Evolutionary conservation across 2,797 vertebrate genomes (phyloP).

Genomic region (Distichodus sexfasciatus): DNA sequence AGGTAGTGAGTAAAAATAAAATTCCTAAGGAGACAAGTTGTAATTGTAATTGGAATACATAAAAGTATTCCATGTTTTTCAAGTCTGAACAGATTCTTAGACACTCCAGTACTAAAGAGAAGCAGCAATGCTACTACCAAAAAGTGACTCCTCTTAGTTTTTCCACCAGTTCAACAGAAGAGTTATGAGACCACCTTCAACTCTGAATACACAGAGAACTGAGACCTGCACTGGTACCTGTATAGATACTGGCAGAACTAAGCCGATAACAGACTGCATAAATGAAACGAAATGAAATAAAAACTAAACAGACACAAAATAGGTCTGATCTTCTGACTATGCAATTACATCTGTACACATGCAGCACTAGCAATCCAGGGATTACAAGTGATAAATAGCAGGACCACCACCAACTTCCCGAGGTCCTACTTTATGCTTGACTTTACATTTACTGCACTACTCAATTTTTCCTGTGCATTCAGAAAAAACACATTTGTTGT

Average conservation of each 20-base stretch:
- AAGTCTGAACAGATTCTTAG: not conserved
- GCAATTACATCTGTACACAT: slow-evolving; percentile 61
- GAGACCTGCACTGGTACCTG: not conserved
- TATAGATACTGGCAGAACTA: not conserved
- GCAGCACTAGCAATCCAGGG: slow-evolving; percentile 53
- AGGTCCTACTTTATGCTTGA: slow-evolving; percentile 43
- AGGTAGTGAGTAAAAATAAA: not conserved
- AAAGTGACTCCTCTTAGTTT: not conserved
- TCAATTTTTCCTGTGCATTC: not conserved
- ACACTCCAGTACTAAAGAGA: not conserved
- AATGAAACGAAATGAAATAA: slow-evolving; percentile 39
- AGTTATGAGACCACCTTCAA: not conserved
- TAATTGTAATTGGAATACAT: slow-evolving; percentile 14
- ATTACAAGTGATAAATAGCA: not conserved
- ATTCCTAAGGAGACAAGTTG: slow-evolving; percentile 25
- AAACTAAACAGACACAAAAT: slow-evolving; percentile 33
- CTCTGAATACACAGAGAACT: not conserved
- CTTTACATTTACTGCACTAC: slow-evolving; percentile 41
- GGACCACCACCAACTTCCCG: slow-evolving; percentile 32
- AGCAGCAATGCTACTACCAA: not conserved
- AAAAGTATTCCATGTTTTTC: not conserved
- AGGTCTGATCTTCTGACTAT: slow-evolving; percentile 49
- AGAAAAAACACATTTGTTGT: not conserved
- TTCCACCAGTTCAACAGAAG: not conserved
- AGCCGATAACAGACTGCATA: not conserved